Conservation (phyloP, 2,888 invertebrate species). For the Leptogaster cylindrica region DNA sequence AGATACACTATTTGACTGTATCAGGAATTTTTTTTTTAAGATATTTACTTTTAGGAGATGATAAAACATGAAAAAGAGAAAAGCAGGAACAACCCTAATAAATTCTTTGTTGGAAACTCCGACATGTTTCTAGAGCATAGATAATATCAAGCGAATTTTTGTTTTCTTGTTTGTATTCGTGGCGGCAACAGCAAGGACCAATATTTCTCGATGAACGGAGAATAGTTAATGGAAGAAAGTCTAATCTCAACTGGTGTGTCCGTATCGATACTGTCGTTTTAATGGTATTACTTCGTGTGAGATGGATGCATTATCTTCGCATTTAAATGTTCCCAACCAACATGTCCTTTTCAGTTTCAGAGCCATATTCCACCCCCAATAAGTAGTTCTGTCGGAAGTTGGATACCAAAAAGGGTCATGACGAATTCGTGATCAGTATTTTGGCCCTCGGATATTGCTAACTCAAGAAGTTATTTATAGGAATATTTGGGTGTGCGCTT, state of each 20-base stretch:
- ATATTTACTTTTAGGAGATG: too few species aligned
- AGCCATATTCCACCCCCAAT: background rate
- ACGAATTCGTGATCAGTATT: conserved; percentile 7
- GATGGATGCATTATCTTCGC: conserved; percentile 3
- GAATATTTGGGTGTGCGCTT: conserved; percentile 14
- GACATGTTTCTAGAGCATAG: too few species aligned
- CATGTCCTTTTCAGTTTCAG: conserved; percentile 3
- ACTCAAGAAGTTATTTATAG: conserved; percentile 26
- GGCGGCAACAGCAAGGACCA: too few species aligned
- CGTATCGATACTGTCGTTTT: conserved; percentile 2
- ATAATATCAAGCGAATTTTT: too few species aligned
- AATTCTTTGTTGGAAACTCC: too few species aligned
- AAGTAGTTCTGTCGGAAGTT: background rate
- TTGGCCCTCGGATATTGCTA: background rate
- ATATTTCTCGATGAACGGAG: too few species aligned
- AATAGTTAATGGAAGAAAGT: too few species aligned
- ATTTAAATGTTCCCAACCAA: conserved; percentile 20
- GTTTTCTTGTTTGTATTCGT: too few species aligned
- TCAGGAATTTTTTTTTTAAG: too few species aligned
- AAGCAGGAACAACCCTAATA: too few species aligned
- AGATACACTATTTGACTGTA: too few species aligned
- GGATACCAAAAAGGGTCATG: conserved; percentile 1
- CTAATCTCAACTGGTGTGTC: conserved; percentile 15
- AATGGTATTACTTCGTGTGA: conserved; percentile 26
- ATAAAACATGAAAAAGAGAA: too few species aligned